A percentile compares a stretch with the other conserved stretches of the same genome.
phyloP scores from a whole-genome alignment of 2,113 vertebrate genomes.

The Gila orcuttii region DNA sequence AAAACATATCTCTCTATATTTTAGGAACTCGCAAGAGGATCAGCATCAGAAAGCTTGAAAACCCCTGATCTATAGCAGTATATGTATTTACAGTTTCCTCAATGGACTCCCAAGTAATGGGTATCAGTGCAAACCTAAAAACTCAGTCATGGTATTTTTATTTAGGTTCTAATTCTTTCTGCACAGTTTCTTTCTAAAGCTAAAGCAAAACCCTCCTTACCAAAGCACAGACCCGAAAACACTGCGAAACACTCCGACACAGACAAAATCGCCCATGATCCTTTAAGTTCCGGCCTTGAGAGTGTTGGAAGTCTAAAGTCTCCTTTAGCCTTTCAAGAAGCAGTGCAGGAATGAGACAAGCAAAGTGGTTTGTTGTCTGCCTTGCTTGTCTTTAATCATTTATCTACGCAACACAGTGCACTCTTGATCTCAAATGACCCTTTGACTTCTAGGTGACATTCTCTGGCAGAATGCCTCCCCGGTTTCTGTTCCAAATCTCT shows the following conservation, averaged over 20 bases:
- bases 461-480: neutral
- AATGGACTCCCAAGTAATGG: neutral
- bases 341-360: neutral
- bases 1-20: too few relatives aligned
- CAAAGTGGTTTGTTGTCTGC: conserved; percentile 29
- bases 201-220: conserved; percentile 20
- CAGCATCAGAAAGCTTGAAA: too few relatives aligned
- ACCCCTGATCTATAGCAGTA: too few relatives aligned
- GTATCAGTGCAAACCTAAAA: conserved; percentile 2
- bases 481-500: conserved; percentile 18
- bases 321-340: conserved; percentile 18
- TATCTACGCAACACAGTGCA: neutral
- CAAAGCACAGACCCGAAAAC: conserved; percentile 1
- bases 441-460: conserved; percentile 36
- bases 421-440: conserved; percentile 8
- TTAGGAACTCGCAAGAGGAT: too few relatives aligned
- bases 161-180: neutral
- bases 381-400: conserved; percentile 10
- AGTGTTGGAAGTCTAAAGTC: conserved; percentile 7
- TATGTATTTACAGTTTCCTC: neutral
- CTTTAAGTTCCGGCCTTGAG: conserved; percentile 15
- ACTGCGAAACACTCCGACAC: neutral
- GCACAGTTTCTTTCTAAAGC: conserved; percentile 15
- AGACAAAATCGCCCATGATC: conserved; percentile 12
- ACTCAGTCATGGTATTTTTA: neutral